These are phyloP conservation scores for Synanthedon myopaeformis DNA, from an alignment of 2,888 invertebrate species.

Conservation along the genomic window DNA sequence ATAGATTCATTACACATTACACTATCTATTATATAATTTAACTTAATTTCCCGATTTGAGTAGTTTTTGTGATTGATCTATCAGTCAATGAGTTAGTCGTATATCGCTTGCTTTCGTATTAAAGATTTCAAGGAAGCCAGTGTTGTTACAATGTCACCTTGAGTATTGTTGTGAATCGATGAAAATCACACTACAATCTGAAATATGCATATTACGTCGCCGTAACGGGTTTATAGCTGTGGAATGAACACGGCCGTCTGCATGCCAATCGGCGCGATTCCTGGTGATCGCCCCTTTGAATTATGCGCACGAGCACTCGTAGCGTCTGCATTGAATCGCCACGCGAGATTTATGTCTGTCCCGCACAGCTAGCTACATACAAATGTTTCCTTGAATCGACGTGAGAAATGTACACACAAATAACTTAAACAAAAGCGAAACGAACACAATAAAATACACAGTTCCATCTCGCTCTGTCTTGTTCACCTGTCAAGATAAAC, in stretches of 20 bases:
- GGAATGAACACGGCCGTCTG: constrained; percentile 56
- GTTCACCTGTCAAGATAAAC: too few species aligned
- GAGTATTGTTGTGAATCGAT: neutral
- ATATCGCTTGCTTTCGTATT: too few species aligned
- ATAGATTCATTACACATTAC: too few species aligned
- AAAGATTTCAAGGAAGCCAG: too few species aligned
- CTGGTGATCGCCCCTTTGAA: constrained; percentile 64
- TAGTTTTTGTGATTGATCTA: too few species aligned
- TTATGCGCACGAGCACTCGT: constrained; percentile 62
- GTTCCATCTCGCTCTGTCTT: too few species aligned
- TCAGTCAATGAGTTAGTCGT: too few species aligned
- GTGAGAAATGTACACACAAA: constrained; percentile 17
- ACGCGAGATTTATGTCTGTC: constrained; percentile 52
- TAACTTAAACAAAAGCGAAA: too few species aligned
- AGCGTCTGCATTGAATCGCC: constrained; percentile 57
- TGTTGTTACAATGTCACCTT: too few species aligned
- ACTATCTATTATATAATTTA: too few species aligned
- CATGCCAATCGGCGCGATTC: constrained; percentile 60
- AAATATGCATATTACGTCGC: constrained; percentile 55
- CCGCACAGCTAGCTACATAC: constrained; percentile 32
- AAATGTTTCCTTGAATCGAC: constrained; percentile 47
- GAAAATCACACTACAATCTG: constrained; percentile 9
- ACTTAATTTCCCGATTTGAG: too few species aligned
- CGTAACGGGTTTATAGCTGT: constrained; percentile 64
- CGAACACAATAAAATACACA: too few species aligned